phyloP scores from a whole-genome alignment of 2,113 vertebrate genomes.

The Thomomys bottae region DNA sequence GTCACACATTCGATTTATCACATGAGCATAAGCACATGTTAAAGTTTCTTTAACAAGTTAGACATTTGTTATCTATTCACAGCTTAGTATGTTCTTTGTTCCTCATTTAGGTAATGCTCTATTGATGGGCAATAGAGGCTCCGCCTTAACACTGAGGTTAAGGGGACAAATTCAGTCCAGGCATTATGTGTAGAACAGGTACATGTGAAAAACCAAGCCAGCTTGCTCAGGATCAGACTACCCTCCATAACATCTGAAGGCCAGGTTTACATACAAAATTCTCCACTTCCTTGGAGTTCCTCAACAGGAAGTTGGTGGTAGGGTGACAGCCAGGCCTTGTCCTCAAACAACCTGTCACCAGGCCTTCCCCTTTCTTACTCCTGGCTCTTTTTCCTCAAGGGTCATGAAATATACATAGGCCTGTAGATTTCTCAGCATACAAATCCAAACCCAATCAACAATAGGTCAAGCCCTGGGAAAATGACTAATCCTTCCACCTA shows the following conservation, averaged over 20 bases:
- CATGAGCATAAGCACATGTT: background rate
- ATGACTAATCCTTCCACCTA: background rate
- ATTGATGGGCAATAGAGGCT: background rate
- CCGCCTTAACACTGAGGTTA: background rate
- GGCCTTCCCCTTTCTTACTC: background rate
- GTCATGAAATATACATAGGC: background rate
- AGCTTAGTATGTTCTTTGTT: background rate
- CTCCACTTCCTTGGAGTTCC: background rate
- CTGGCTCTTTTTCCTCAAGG: background rate
- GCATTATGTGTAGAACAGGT: background rate
- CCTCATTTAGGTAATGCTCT: slow-evolving; percentile 14
- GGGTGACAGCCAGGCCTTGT: background rate
- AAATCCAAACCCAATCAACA: background rate
- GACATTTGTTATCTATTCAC: slow-evolving; percentile 1
- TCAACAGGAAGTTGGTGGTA: background rate
- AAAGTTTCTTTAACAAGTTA: background rate
- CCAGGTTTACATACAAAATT: background rate
- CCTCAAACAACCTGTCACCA: background rate
- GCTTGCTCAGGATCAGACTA: background rate
- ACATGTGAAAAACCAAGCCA: background rate
- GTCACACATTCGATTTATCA: background rate
- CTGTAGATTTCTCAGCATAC: background rate
- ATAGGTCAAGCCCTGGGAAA: background rate
- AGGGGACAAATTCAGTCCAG: background rate
- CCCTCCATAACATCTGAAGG: background rate